These are phyloP conservation scores for Pseudanteris insignis DNA, from an alignment of 2,888 invertebrate species.

Conservation along the genomic window DNA sequence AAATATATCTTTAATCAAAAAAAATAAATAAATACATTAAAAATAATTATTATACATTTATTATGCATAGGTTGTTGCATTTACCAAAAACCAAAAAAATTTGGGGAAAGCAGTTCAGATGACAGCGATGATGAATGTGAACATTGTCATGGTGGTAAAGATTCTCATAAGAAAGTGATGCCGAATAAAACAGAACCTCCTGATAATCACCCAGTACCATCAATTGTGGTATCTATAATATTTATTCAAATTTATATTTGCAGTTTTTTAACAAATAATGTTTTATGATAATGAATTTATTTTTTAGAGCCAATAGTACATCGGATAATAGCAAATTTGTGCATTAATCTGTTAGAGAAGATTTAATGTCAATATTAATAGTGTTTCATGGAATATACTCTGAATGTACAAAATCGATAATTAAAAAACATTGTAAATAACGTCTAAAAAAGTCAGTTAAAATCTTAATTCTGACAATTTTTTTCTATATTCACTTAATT, in stretches of 20 bases:
- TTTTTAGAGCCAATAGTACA: too few species aligned
- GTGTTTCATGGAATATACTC: too few species aligned
- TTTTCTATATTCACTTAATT: too few species aligned
- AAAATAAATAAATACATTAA: neutral
- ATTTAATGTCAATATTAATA: too few species aligned
- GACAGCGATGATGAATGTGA: conserved; percentile 86
- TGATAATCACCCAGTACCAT: conserved; percentile 48
- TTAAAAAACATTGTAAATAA: too few species aligned
- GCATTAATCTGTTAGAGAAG: too few species aligned
- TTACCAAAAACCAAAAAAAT: conserved; percentile 87
- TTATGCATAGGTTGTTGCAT: conserved; percentile 84
- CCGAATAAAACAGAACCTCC: conserved; percentile 51
- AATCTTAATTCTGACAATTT: too few species aligned
- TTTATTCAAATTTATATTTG: neutral
- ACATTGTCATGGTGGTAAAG: conserved; percentile 81
- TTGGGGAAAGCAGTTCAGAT: conserved; percentile 89
- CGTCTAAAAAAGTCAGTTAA: too few species aligned
- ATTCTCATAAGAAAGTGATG: conserved; percentile 57
- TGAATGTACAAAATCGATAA: too few species aligned
- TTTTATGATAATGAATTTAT: neutral
- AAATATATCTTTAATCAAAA: conserved; percentile 59
- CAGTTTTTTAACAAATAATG: neutral
- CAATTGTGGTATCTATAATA: conserved; percentile 29
- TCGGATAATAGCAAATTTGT: too few species aligned
- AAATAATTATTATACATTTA: too few species aligned